Evolutionary conservation across 2,888 invertebrate species (phyloP), one percentile per base, ranked within the genome.

Genomic region (Polietes domitor): DNA sequence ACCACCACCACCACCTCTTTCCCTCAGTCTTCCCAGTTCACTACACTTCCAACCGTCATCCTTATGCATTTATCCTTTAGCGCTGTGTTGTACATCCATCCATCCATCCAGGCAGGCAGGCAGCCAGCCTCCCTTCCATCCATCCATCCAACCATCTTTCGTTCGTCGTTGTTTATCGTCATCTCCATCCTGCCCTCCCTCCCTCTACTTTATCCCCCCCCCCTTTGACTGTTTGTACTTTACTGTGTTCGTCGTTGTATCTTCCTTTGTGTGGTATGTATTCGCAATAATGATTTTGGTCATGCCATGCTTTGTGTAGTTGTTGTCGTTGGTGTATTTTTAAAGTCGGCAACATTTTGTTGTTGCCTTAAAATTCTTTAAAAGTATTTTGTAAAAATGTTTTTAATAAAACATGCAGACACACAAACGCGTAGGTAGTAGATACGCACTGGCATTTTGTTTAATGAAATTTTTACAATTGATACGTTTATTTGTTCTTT

Each of bases 51-150:
- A 10, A 19, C 63, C 68, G 43, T 41, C 70, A 43, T 37, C n/a
- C 28, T 19, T 50, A 70, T 37, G 61, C 26, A 80, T 70, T 50
- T 70, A 55, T 53, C 10, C 53, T 37, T 74, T 70, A 74, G 77
- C 53, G 41, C 70, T 53, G 26, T 71, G 50, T 77, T 47, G 21
- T 74, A 37, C 53, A 58, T 70, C 41, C 63, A 32, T 5, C 32
- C 32, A 7, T 32, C 32, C 7, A 7, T 32, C 32, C 32, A 32
- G 7, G 7, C 7, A n/a, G n/a, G n/a, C n/a, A n/a, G n/a, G 7
- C 32, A 61, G 41, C 50, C 74, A 77, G 55, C 24, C 65, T 53
- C 21, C 28, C 68, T 61, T 17, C 15, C 76, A 72, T n/a, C n/a
- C n/a, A 32, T 5, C 32, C 32, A 32, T 32, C 10, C 55, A 63